Evolutionary conservation across 1,140 invertebrate genomes (phyloP).

Genomic region (Sycobia sp.): DNA sequence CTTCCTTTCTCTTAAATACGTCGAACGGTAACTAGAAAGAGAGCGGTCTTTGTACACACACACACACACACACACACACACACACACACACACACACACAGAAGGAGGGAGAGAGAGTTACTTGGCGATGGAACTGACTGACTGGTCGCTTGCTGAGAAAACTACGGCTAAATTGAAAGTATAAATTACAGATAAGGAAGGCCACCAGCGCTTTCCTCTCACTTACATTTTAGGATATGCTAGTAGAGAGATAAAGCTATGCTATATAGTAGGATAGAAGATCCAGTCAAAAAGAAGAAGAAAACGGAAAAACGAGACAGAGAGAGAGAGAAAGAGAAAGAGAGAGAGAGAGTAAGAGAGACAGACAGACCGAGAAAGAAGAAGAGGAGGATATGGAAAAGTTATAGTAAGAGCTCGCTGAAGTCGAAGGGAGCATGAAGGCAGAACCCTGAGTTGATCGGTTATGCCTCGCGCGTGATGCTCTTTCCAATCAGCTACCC

Average conservation of each 20-base stretch:
- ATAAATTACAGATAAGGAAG: constrained; percentile 57
- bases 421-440: background rate
- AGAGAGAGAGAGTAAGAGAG: constrained; percentile 4
- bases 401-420: background rate
- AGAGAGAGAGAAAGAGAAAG: constrained; percentile 1
- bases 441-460: constrained; percentile 37
- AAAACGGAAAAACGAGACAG: constrained; percentile 26
- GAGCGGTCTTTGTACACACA: too few species aligned
- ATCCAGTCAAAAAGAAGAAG: constrained; percentile 25
- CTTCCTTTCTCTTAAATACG: too few species aligned
- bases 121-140: constrained; percentile 15
- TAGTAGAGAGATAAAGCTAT: background rate
- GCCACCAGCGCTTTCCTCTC: background rate
- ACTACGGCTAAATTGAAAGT: constrained; percentile 54
- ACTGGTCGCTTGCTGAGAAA: constrained; percentile 18
- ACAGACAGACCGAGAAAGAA: too few species aligned
- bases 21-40: too few species aligned
- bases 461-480: constrained; percentile 53
- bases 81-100: too few species aligned
- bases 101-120: constrained; percentile 7
- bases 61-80: too few species aligned
- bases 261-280: constrained; percentile 19
- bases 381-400: background rate
- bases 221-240: background rate
- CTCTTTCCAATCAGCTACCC: constrained; percentile 45